Base-by-base conservation (phyloP, 1,140 invertebrate species). In the Tetragonula clypearis region DNA sequence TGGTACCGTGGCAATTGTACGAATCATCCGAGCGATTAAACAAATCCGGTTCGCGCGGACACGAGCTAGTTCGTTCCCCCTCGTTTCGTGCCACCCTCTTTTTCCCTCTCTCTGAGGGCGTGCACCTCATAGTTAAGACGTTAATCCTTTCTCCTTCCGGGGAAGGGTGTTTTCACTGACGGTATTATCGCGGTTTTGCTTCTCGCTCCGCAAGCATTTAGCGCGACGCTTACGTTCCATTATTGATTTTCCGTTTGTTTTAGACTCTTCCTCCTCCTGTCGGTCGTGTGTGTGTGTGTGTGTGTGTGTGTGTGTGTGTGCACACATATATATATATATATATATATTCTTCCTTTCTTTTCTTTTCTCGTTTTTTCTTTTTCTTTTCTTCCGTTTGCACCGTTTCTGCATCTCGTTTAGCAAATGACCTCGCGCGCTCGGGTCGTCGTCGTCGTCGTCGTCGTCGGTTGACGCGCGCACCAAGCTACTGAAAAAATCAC, bases 201-300 rank as follows among this genome's bases (percentile, higher is more conserved):
- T 19, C 62, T 30, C n/a, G 71, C 58, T 23, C 79, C 35, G 19
- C 68, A 23, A 68, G 78, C 58, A 69, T 81, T 85, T 85, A 75
- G n/a, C 84, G 60, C 71, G 79, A 68, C 71, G 84, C 62, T 82
- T 23, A 55, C 76, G 66, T 21, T 53, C 72, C 72, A 60, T 78
- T 86, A 83, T 83, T 73, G 74, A 71, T 82, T 77, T 86, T 73
- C 66, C 55, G 79, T 77, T 83, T 77, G 41, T 86, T 73, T 72
- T 71, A 76, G 56, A 66, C 41, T 77, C 58, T 83, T 74, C 79
- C 53, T 26, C 53, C 19, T n/a, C 21, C 56, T n/a, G 55, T 62
- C 56, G 56, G 53, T 83, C 75, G 60, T 79, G 23, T 58, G 68
- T 41, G 4, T 41, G 4, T 41, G 4, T 41, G 15, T 76, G 23